phyloP scores from a whole-genome alignment of 2,888 invertebrate species.

The Teleiodes luculella region DNA sequence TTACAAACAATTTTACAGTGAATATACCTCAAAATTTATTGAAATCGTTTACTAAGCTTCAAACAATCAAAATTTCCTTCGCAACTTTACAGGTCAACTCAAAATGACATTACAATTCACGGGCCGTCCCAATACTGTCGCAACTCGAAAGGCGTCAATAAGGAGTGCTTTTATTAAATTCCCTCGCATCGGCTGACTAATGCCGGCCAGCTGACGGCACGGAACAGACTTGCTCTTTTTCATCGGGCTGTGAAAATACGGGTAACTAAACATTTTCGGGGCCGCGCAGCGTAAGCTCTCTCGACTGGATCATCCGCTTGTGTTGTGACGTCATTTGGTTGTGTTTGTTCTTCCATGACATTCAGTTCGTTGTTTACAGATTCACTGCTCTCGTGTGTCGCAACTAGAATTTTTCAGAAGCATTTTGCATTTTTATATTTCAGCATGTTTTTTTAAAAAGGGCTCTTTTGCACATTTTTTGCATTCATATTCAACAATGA shows the following conservation, averaged over 20 bases:
- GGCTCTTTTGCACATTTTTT: too few species aligned
- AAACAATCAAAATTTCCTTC: not conserved
- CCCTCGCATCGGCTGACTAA: slow-evolving; percentile 73
- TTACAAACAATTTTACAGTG: too few species aligned
- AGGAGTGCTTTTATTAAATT: slow-evolving; percentile 74
- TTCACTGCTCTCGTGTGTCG: too few species aligned
- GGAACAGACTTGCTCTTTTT: slow-evolving; percentile 60
- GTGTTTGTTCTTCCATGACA: too few species aligned
- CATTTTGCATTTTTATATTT: too few species aligned
- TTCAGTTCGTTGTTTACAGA: too few species aligned
- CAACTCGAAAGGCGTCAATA: slow-evolving; percentile 26
- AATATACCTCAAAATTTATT: too few species aligned
- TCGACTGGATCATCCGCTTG: not conserved
- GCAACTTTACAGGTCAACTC: not conserved
- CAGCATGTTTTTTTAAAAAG: too few species aligned
- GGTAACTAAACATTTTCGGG: slow-evolving; percentile 9
- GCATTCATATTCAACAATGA: too few species aligned
- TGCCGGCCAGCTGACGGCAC: slow-evolving; percentile 71
- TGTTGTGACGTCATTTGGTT: not conserved
- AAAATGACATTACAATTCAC: not conserved
- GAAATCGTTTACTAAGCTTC: too few species aligned
- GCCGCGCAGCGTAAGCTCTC: not conserved
- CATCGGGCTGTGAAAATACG: slow-evolving; percentile 44
- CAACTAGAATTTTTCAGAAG: too few species aligned
- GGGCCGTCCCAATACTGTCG: not conserved